Evolutionary conservation across 2,888 invertebrate species (phyloP), one percentile per base, ranked within the genome.

Genomic region (Dasypolia templi): DNA sequence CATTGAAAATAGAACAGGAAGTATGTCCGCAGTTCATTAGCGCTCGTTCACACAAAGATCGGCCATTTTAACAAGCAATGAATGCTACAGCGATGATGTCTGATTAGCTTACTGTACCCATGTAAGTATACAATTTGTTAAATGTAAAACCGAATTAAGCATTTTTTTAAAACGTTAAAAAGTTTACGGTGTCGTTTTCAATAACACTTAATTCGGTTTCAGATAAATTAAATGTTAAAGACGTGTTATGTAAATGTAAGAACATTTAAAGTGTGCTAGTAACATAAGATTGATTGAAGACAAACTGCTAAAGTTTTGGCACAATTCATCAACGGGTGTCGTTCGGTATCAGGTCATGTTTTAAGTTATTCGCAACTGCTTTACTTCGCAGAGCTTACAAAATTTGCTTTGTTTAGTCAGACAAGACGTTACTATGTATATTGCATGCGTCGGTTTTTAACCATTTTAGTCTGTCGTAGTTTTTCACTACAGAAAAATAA

Each of bases 11-110:
- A 59, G 42, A 67, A 22, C 17, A 56, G 17, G 42, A 29, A 6
- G 17, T 17, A 46, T 35, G 19, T 17, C 17, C 11, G 26, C 9
- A 32, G 53, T 26, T 69, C 70, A 55, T 76, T 70, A 77, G 70
- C 55, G 77, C 61, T 29, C 46, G 42, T n/a, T 19, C 29, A 32
- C 22, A 49, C 69, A 69, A 32, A 69, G 61, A 32, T 26, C 26
- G n/a, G 42, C 55, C 51, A 49, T 35, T 62, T 42, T 61, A 62
- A 61, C 61, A 62, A 46, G 61, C 49, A 42, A 69, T 55, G 42
- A 62, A 39, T 3, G 53, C 53, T 39, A 39, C 29, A 3, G 51
- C 22, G 32, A 17, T 44, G 26, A 46, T 53, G 29, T 39, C 29
- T 59, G 75, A 67, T 59, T 53, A 59, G 29, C 39, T 26, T 4